phyloP scores from a whole-genome alignment of 2,888 invertebrate species.

The Tuberolachnus salignus region DNA sequence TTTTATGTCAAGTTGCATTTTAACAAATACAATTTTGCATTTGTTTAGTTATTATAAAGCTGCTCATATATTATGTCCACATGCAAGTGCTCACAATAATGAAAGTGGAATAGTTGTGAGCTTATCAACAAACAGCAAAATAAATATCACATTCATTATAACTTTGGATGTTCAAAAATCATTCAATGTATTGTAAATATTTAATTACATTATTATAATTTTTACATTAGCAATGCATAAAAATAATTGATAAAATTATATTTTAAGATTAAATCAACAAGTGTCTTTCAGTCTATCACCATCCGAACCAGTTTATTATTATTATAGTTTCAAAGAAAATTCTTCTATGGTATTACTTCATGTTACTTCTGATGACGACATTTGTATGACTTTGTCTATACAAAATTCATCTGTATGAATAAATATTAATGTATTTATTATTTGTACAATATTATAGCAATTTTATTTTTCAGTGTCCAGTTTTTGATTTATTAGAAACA shows the following conservation, averaged over 20 bases:
- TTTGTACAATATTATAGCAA: slow-evolving; percentile 57
- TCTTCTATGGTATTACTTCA: slow-evolving; percentile 68
- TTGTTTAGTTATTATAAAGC: slow-evolving; percentile 40
- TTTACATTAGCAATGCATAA: neutral
- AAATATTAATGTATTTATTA: neutral
- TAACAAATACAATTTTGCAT: neutral
- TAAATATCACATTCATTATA: slow-evolving; percentile 69
- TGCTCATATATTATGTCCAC: slow-evolving; percentile 46
- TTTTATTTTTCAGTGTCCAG: slow-evolving; percentile 74
- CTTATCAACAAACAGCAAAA: slow-evolving; percentile 71
- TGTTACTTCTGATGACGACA: slow-evolving; percentile 70
- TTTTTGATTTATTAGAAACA: slow-evolving; percentile 79
- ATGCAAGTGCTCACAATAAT: slow-evolving; percentile 14
- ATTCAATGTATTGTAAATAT: slow-evolving; percentile 66
- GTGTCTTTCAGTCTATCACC: slow-evolving; percentile 63
- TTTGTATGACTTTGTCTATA: slow-evolving; percentile 79
- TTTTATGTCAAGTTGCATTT: neutral
- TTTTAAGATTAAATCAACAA: slow-evolving; percentile 38
- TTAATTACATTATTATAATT: slow-evolving; percentile 31
- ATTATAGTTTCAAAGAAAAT: slow-evolving; percentile 65
- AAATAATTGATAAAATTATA: neutral
- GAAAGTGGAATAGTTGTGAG: slow-evolving; percentile 70
- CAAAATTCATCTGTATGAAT: slow-evolving; percentile 73
- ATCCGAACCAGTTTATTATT: slow-evolving; percentile 69
- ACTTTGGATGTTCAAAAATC: slow-evolving; percentile 67